Base-by-base conservation (phyloP, 2,888 invertebrate genomes). In the Lordiphosa andalusiaca region DNA sequence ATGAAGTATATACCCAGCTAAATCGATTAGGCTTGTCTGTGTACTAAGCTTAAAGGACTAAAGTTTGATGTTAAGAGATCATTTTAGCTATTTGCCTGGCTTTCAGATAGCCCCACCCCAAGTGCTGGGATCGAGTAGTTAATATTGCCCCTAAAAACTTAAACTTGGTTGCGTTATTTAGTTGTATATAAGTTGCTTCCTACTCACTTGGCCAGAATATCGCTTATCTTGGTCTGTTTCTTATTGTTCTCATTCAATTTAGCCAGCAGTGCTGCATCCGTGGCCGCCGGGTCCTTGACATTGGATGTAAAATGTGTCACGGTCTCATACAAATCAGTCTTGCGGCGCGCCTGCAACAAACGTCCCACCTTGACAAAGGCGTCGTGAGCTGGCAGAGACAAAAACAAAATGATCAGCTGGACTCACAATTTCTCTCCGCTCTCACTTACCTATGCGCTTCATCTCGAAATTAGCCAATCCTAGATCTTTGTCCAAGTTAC, bases 281-380 rank as follows among this genome's bases (percentile, higher is more conserved):
- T 85, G 41, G 91, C 89, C 0, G 93, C 93, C 0, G 94, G 94
- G 84, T 94, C 94, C 16, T 87, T 75, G 9, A 88, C 88, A 10
- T 88, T 85, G 6, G 91, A 88, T 46, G 91, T 88, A 64, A 91
- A 91, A 55, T 91, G 92, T 9, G 90, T 90, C 3, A 92, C 92
- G 63, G 91, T 86, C 70, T 92, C 90, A 89, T 92, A 93, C 85
- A 93, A 91, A 86, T 94, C 93, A 69, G 92, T 91, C 77, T 92
- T 92, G 42, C 94, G 90, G 7, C 93, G 90, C 37, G 91, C 90
- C 89, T 94, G 93, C 38, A 94, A 86, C 73, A 92, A 90, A 66
- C 91, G 92, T 0, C 94, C 94, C 65, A 94, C 92, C 84, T 93
- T 92, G 38, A 90, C 89, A 74, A 94, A 94, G 16, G 93, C 91